Base-by-base conservation (phyloP, 2,113 vertebrate genomes). In the Thamnaconus septentrionalis region DNA sequence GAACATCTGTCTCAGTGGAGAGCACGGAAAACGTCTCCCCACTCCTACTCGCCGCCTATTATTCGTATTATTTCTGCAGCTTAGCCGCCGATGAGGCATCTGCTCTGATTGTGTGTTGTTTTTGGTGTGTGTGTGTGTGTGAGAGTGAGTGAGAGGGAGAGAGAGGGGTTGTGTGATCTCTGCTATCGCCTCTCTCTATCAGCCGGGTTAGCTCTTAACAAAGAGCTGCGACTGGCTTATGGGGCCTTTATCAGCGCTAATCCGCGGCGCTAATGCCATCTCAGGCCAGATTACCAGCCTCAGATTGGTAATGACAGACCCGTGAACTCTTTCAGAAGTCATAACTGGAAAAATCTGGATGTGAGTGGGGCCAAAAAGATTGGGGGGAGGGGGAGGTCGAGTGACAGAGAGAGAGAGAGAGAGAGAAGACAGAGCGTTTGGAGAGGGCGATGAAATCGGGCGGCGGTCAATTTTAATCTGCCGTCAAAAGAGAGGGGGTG, bases 161-260 rank as follows among this genome's bases (percentile, higher is more conserved):
- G 18, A 31, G 18, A 31, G 18, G 18, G 18, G 18, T 31, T 31
- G 18, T 31, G 18, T 31, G 75, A 58, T 65, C 51, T 5, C 49
- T 5, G 59, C 66, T 84, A 85, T 89, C 78, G 59, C 77, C 57
- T 72, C 74, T 63, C 79, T 76, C 86, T 77, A 87, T 91, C 85
- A 66, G 81, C 42, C 8, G 78, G 62, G 83, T 83, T 86, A 83
- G 86, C 84, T 78, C 87, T 83, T 56, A 88, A 92, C 91, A 91
- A 92, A 93, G 88, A 86, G 82, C 83, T 42, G 42, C 11, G 78
- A 79, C 73, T 81, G 89, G 88, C 57, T 92, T 91, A 91, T 72
- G 80, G 82, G 79, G 84, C 79, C 88, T 90, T 91, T 91, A 92
- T 92, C 90, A 86, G 82, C 55, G 55, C 78, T 92, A 92, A 93